Evolutionary conservation across 2,888 invertebrate genomes (phyloP).

Genomic region (Tanypteryx hageni): DNA sequence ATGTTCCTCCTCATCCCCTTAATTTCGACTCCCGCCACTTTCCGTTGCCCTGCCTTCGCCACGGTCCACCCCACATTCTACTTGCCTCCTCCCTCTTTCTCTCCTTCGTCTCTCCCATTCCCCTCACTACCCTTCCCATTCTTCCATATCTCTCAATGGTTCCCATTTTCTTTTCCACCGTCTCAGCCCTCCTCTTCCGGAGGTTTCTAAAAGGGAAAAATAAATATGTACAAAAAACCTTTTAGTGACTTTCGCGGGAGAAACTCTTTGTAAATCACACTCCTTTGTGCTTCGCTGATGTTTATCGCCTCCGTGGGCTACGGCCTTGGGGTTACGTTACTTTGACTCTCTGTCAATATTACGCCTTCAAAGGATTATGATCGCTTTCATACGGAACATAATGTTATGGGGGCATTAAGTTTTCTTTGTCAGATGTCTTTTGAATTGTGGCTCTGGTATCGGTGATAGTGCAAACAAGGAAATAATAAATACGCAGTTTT

Average conservation of each 20-base stretch:
- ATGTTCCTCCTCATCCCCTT: neutral
- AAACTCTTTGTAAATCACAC: constrained; percentile 9
- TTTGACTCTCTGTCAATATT: constrained; percentile 23
- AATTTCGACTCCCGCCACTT: neutral
- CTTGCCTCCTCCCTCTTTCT: too few relatives aligned
- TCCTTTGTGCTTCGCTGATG: constrained; percentile 1
- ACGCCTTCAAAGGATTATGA: neutral
- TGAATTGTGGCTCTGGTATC: neutral
- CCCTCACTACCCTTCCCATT: neutral
- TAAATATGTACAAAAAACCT: neutral
- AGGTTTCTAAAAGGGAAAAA: neutral
- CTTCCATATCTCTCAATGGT: constrained; percentile 6
- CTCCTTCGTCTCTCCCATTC: too few relatives aligned
- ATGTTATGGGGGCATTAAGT: constrained; percentile 8
- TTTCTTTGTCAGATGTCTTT: neutral
- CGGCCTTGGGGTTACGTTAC: constrained; percentile 2
- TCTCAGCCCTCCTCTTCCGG: neutral
- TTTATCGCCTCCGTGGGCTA: constrained; percentile 5
- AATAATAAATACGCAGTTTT: neutral
- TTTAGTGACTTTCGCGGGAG: neutral
- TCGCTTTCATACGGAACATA: neutral
- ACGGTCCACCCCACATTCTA: too few relatives aligned
- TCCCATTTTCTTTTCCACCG: neutral
- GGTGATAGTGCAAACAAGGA: neutral
- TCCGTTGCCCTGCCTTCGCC: neutral